A percentile compares a stretch with the other conserved stretches of the same genome.
Conservation (phyloP, 2,888 invertebrate genomes). For the Troilus luridus region DNA sequence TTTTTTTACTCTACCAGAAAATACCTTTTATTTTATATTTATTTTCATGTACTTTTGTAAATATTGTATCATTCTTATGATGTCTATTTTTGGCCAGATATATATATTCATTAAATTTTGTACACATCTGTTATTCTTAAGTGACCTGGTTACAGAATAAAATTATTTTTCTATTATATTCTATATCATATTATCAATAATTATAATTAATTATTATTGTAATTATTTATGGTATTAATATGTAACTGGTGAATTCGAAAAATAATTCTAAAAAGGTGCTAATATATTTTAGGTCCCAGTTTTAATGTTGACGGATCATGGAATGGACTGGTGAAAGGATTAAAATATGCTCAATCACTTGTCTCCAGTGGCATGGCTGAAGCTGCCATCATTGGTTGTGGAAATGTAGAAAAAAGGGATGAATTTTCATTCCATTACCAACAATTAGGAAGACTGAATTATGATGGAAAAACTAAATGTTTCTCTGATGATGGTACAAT, state of each 20-base stretch:
- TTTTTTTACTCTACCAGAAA: no score
- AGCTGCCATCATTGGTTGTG: constrained; percentile 74
- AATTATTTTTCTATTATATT: no score
- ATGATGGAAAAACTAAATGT: constrained; percentile 89
- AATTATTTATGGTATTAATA: background rate
- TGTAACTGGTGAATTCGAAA: no score
- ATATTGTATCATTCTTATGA: no score
- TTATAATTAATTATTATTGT: background rate
- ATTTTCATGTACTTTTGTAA: no score
- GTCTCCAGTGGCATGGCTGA: constrained; percentile 70
- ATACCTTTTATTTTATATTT: no score
- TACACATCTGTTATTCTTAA: no score
- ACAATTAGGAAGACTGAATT: constrained; percentile 79
- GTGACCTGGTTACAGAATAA: no score
- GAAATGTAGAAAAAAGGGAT: constrained; percentile 77
- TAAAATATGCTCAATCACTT: constrained; percentile 71
- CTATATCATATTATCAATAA: no score
- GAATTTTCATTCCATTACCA: constrained; percentile 88
- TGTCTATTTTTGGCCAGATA: no score
- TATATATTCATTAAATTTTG: no score
- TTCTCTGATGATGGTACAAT: constrained; percentile 85
- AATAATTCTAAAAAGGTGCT: no score
- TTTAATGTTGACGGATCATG: constrained; percentile 79
- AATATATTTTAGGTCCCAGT: constrained; percentile 67
- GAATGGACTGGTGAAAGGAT: constrained; percentile 75